Base-by-base conservation (phyloP, 2,797 vertebrate species). In the Cynopterus sphinx region DNA sequence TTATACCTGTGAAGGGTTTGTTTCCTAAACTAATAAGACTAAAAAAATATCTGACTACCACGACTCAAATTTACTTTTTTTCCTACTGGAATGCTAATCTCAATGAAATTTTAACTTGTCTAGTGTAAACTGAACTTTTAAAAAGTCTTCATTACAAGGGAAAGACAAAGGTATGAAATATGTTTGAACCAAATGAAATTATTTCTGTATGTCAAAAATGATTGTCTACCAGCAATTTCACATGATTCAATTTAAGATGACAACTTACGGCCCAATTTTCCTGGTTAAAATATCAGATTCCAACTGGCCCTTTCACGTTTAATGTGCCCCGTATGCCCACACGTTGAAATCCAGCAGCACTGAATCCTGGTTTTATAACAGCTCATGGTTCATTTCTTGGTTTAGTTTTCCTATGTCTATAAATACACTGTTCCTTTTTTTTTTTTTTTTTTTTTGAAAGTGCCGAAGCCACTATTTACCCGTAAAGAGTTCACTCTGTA, bases 401-500 rank as follows among this genome's bases (percentile, higher is more conserved):
- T 81, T 92, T 94, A 71, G 67, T 92, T 97, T 91, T 87, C 24
- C 73, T 79, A 5, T 2, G 71, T 71, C 17, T 91, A 61, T 95
- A 87, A 91, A 84, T 73, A 65, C 12, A 83, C 43, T 67, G 75
- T 70, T 89, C 36, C 49, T n/a, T n/a, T n/a, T n/a, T n/a, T n/a
- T n/a, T n/a, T 73, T 49, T 49, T 49, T 49, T 46, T 46, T 46
- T 43, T 33, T 68, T 91, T 53, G 3, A 74, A 26, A 51, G 28
- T 68, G 77, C 71, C 67, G 49, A 95, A 59, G 24, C 33, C 43
- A 53, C 26, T 79, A 71, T 87, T 79, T 96, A 75, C 26, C 26
- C n/a, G 59, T 61, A 85, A 95, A 71, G 17, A 75, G 39, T 75
- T 86, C 61, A 39, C 51, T 43, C 55, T 39, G 6, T 92, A 59